These are phyloP conservation scores for Lepidochrysops patricia DNA, from an alignment of 2,888 invertebrate species.

Conservation along the genomic window DNA sequence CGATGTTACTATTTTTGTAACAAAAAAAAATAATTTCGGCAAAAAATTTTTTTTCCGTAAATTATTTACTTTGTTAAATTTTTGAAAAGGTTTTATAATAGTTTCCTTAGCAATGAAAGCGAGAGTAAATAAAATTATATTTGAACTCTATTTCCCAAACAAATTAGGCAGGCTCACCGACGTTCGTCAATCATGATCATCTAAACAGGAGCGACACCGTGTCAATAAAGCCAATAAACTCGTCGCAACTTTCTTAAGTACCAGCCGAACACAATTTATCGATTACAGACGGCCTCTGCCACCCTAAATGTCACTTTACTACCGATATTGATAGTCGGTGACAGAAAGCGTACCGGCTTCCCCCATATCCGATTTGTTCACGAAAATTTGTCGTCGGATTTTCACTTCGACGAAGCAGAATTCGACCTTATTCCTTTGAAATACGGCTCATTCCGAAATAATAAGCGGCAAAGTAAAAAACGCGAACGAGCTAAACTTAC, in stretches of 20 bases:
- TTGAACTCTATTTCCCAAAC: neutral
- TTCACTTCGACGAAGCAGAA: slow-evolving; percentile 19
- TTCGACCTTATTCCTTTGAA: slow-evolving; percentile 28
- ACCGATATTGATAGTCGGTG: slow-evolving; percentile 68
- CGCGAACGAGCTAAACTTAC: slow-evolving; percentile 42
- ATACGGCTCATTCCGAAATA: slow-evolving; percentile 24
- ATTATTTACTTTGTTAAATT: too few species aligned
- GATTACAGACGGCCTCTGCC: slow-evolving; percentile 61
- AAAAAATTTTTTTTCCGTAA: too few species aligned
- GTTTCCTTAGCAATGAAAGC: too few species aligned
- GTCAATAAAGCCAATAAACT: slow-evolving; percentile 66
- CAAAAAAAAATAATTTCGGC: too few species aligned
- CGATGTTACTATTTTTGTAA: too few species aligned
- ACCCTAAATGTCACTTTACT: slow-evolving; percentile 67
- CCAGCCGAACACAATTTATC: slow-evolving; percentile 60
- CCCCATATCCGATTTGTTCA: slow-evolving; percentile 38
- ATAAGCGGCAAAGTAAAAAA: slow-evolving; percentile 27
- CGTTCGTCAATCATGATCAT: slow-evolving; percentile 21
- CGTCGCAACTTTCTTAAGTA: slow-evolving; percentile 59
- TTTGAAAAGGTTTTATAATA: too few species aligned
- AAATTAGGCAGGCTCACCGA: slow-evolving; percentile 7
- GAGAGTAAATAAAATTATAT: too few species aligned
- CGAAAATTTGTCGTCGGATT: slow-evolving; percentile 21
- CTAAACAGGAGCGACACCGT: slow-evolving; percentile 43
- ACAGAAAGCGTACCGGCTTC: slow-evolving; percentile 50